Evolutionary conservation across 2,797 vertebrate species (phyloP).

Genomic region (Phyllotis vaccarum): DNA sequence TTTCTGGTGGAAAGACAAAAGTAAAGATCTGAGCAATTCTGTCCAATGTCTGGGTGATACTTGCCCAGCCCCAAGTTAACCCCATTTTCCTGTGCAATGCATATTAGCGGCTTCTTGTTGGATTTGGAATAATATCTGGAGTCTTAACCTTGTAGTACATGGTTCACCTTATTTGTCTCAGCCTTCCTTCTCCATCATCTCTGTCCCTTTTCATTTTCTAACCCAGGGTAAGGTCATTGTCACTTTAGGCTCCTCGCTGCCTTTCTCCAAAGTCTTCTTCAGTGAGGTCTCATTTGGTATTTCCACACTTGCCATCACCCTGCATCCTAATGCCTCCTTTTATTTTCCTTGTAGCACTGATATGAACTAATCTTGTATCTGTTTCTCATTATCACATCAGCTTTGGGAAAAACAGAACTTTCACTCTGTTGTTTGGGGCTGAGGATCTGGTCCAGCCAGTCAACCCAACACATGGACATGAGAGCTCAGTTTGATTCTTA

Average conservation of each 20-base stretch:
- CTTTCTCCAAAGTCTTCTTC: not conserved
- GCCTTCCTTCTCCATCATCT: not conserved
- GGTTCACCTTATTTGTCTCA: not conserved
- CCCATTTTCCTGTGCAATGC: not conserved
- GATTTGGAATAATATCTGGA: not conserved
- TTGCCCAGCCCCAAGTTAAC: not conserved
- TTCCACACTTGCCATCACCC: not conserved
- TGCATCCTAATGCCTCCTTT: not conserved
- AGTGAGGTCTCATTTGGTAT: not conserved
- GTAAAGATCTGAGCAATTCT: not conserved
- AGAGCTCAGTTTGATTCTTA: not conserved
- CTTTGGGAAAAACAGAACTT: not conserved
- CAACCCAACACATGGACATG: not conserved
- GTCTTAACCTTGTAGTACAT: not conserved
- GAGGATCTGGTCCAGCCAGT: not conserved
- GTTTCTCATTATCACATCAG: not conserved
- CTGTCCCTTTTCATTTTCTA: not conserved
- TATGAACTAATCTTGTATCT: slow-evolving; percentile 5
- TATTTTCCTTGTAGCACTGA: not conserved
- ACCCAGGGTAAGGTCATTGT: not conserved
- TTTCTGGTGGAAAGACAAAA: not conserved
- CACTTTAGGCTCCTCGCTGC: not conserved
- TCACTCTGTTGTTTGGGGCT: not conserved
- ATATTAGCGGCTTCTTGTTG: not conserved
- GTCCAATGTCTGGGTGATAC: not conserved